Conservation (phyloP, 1,140 invertebrate species). For the Megalonaias nervosa region DNA sequence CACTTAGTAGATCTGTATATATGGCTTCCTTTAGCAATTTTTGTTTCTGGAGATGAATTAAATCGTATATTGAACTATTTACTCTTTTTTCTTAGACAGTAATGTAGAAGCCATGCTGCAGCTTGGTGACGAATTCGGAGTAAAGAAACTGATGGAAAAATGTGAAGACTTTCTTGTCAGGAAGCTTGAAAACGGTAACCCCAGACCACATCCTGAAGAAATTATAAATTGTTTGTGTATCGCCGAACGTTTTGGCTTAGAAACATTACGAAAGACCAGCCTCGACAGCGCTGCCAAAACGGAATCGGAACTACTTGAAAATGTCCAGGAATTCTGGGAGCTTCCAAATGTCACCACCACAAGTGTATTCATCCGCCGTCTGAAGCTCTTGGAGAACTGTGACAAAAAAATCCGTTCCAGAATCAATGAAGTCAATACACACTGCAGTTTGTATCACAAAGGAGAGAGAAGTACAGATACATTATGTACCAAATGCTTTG, state of each 20-base stretch:
- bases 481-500: slow-evolving; percentile 25
- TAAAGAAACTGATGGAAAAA: slow-evolving; percentile 12
- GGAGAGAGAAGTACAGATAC: slow-evolving; percentile 8
- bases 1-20: neutral
- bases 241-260: slow-evolving; percentile 17
- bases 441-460: slow-evolving; percentile 33
- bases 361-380: slow-evolving; percentile 29
- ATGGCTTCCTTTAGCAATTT: neutral
- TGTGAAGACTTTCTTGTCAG: slow-evolving; percentile 23
- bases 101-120: slow-evolving; percentile 15
- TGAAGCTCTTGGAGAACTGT: slow-evolving; percentile 23
- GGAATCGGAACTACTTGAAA: slow-evolving; percentile 24
- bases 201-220: slow-evolving; percentile 20
- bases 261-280: slow-evolving; percentile 13
- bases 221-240: slow-evolving; percentile 20
- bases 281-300: slow-evolving; percentile 27
- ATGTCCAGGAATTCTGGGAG: slow-evolving; percentile 32
- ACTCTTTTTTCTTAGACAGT: slow-evolving; percentile 9
- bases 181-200: slow-evolving; percentile 3
- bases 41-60: neutral
- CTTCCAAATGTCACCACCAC: slow-evolving; percentile 28
- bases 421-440: slow-evolving; percentile 24
- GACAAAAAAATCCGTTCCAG: slow-evolving; percentile 6
- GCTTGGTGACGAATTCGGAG: slow-evolving; percentile 26
- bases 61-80: neutral